Evolutionary conservation across 2,888 invertebrate genomes (phyloP), one percentile per base, ranked within the genome.

Genomic region (Rotaria magnacalcarata): DNA sequence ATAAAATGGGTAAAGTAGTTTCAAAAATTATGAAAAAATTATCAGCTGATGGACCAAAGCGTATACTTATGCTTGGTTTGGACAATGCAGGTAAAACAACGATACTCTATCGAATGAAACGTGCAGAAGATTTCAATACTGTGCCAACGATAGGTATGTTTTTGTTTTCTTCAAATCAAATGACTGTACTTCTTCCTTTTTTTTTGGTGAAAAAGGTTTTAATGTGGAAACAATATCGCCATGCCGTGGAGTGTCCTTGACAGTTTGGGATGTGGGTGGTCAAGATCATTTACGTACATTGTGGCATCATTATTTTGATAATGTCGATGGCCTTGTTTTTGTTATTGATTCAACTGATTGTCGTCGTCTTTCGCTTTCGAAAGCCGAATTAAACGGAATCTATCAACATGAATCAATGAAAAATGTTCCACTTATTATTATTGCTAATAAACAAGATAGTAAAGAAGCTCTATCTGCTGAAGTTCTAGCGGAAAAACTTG

Each of bases 361-460:
- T 34, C 88, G 87, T 41, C 87, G 91, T 84, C 85, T 91, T 74
- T 85, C 24, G 1, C 90, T 90, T 86, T 89, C 90, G 10, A 87
- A 88, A 27, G 89, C 89, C 41, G 91, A 91, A 87, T 88, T 91
- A 27, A 87, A 87, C 84, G 88, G 87, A 34, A 89, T 91, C 10
- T 84, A 90, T 43, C 88, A 89, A 24, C 87, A 87, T 85, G 89
- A 89, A 58, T 89, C 89, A 21, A 90, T 91, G 90, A 87, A 87
- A 85, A 88, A 89, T 11, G 90, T 91, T 14, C 91, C 91, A 0
- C 89, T 91, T 2, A 89, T 90, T 34, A 88, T 91, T 8, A 86
- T 91, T 8, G 91, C 91, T 27, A 91, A 91, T 88, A 91, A 91
- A 88, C 91, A 91, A 88, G 91, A 91, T 88, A 80, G 90, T 74